phyloP scores from a whole-genome alignment of 2,888 invertebrate species.

The Poecilobothrus nobilitatus region DNA sequence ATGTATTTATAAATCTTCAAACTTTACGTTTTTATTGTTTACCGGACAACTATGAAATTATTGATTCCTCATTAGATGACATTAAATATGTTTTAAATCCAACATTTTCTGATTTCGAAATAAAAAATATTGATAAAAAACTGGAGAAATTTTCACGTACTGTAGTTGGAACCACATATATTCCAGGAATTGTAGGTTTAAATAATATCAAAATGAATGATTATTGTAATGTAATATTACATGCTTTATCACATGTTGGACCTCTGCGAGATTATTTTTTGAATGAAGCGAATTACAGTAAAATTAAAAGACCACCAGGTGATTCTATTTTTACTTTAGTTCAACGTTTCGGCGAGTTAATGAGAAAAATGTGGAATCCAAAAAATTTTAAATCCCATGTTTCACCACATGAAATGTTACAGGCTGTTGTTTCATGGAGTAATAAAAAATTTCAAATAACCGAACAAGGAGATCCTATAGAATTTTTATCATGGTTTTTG shows the following conservation, averaged over 20 bases:
- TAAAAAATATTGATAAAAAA: constrained; percentile 62
- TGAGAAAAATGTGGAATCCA: constrained; percentile 98
- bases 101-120: constrained; percentile 79
- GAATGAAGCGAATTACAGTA: constrained; percentile 83
- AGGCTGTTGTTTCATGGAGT: constrained; percentile 94
- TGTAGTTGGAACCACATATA: constrained; percentile 91
- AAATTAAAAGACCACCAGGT: constrained; percentile 86
- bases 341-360: constrained; percentile 83
- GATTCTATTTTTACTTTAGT: constrained; percentile 88
- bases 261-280: constrained; percentile 93
- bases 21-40: constrained; percentile 97
- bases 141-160: constrained; percentile 80
- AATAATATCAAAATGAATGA: constrained; percentile 99
- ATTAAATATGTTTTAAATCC: constrained; percentile 98
- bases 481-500: constrained; percentile 96
- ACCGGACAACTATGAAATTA: constrained; percentile 98
- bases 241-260: constrained; percentile 91
- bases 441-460: constrained; percentile 97
- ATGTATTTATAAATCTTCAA: constrained; percentile 93
- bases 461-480: constrained; percentile 95
- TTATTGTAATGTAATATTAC: constrained; percentile 95
- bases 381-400: constrained; percentile 99
- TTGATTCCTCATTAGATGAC: constrained; percentile 94
- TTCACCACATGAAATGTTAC: constrained; percentile 99
- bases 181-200: constrained; percentile 92